These are phyloP conservation scores for Apis mellifera DNA, from an alignment of 1,140 invertebrate genomes.

Conservation along the genomic window Amel_HAv3.1 CM009931.2:7691001-7691500, in stretches of 20 bases:
- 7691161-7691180: background rate
- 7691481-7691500: background rate
- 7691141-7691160: background rate
- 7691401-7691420: background rate
- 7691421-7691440: background rate
- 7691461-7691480: conserved; percentile 7
- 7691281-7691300: too few species aligned
- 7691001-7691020: background rate
- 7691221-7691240: background rate
- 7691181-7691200: background rate
- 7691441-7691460: conserved; percentile 3
- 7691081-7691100: background rate
- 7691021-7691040: background rate
- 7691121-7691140: background rate
- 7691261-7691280: too few species aligned
- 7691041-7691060: background rate
- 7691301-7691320: too few species aligned
- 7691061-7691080: background rate
- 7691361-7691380: background rate
- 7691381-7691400: conserved; percentile 3
- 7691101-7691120: background rate
- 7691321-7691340: background rate
- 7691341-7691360: background rate
- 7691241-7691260: too few species aligned
- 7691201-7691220: background rate